Base-by-base conservation (phyloP, 1,140 invertebrate genomes). In the Ladona fulva region DNA sequence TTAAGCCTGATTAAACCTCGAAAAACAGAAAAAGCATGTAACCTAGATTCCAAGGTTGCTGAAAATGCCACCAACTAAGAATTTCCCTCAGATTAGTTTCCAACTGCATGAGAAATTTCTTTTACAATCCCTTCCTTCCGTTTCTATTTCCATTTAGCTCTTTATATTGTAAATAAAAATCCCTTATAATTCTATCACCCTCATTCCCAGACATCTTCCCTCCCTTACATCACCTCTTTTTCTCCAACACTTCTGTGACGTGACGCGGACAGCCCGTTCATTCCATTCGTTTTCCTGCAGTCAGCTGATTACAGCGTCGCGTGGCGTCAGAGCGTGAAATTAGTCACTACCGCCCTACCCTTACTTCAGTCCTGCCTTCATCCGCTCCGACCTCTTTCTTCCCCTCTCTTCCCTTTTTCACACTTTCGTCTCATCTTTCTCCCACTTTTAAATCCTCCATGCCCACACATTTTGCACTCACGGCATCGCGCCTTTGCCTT, bases 251-350 rank as follows among this genome's bases (percentile, higher is more conserved):
- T 37, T 37, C 29, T 66, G 52, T 66, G 52, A 52, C 44, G 44
- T 52, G 44, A 66, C 52, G 52, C 52, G 52, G 52, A 66, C 52
- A 66, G 14, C 52, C 52, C 52, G 52, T 66, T 66, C 52, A 16
- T 16, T 66, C 52, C 52, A 12, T 66, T 66, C 52, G 52, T 66
- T 66, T 66, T 22, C 52, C 52, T 66, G 52, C 52, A 66, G 52
- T 66, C 52, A 66, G 52, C 52, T 66, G 52, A 66, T 66, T 66
- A 66, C 52, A 66, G 52, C 52, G 52, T 66, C 52, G 52, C 52
- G 52, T 66, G 52, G 52, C 52, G 52, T 66, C 52, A 66, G 52
- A 66, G 52, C 52, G 52, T 66, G 52, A 66, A 66, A 66, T 66
- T 66, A 66, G 52, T 66, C 52, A 66, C 52, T 66, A 66, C 3